phyloP scores from a whole-genome alignment of 2,113 vertebrate genomes.

The Toxotes chatareus region DNA sequence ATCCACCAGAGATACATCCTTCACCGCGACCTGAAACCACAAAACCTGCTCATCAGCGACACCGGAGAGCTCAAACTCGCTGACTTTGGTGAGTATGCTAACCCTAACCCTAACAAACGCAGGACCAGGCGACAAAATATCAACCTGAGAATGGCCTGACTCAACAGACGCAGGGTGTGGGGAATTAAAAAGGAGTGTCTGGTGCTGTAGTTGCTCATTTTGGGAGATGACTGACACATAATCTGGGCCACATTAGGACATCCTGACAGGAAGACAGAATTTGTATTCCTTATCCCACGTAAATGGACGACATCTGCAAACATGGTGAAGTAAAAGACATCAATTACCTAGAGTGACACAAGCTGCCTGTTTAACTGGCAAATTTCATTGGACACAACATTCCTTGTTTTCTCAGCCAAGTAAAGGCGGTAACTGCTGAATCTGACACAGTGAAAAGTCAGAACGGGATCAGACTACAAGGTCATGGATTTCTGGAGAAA shows the following conservation, averaged over 20 bases:
- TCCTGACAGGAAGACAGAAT: too few relatives aligned
- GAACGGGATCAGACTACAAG: too few relatives aligned
- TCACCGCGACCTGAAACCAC: constrained; percentile 97
- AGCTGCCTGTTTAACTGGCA: too few relatives aligned
- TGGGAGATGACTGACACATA: too few relatives aligned
- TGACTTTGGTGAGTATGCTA: constrained; percentile 91
- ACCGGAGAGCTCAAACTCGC: constrained; percentile 97
- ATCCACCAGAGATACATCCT: constrained; percentile 98
- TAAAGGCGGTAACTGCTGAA: not conserved
- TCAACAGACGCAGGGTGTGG: too few relatives aligned
- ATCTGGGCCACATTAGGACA: too few relatives aligned
- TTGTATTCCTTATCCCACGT: too few relatives aligned
- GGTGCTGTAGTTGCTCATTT: too few relatives aligned
- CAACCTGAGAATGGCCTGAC: not conserved
- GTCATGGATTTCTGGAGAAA: not conserved
- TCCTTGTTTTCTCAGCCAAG: too few relatives aligned
- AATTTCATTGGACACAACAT: too few relatives aligned
- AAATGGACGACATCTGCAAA: not conserved
- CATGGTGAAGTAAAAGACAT: not conserved
- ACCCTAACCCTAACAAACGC: not conserved
- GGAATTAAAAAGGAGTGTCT: too few relatives aligned
- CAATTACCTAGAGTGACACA: too few relatives aligned
- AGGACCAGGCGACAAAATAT: not conserved
- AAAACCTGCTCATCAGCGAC: constrained; percentile 98
- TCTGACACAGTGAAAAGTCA: not conserved